These are phyloP conservation scores for Eustalomyia histrio DNA, from an alignment of 2,888 invertebrate genomes.

Conservation along the genomic window DNA sequence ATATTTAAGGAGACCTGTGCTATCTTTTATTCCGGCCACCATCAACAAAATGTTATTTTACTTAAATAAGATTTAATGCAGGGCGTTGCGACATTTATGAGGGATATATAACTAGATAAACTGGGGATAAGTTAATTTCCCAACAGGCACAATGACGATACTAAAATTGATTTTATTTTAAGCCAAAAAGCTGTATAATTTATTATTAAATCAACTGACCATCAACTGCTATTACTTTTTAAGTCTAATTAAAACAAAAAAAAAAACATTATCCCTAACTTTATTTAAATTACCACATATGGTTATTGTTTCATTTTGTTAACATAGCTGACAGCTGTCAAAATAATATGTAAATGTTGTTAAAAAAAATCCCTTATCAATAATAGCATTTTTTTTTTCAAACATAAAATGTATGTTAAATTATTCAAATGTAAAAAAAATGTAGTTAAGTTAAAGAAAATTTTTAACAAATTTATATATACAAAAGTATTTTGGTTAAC, in stretches of 20 bases:
- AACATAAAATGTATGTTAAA: constrained; percentile 52
- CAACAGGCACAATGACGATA: too few relatives aligned
- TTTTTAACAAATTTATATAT: not conserved
- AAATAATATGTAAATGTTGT: constrained; percentile 66
- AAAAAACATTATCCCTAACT: not conserved
- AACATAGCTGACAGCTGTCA: constrained; percentile 65
- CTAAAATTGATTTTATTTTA: too few relatives aligned
- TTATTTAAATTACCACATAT: constrained; percentile 39
- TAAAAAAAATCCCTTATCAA: constrained; percentile 58
- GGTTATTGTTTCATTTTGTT: constrained; percentile 57
- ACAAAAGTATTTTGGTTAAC: not conserved
- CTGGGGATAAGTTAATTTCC: too few relatives aligned
- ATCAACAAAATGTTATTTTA: too few relatives aligned
- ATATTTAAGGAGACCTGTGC: too few relatives aligned
- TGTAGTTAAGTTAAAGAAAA: not conserved
- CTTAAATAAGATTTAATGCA: too few relatives aligned
- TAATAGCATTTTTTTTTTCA: constrained; percentile 53
- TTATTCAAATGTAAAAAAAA: constrained; percentile 45
- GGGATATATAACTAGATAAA: too few relatives aligned
- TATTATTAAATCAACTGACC: too few relatives aligned
- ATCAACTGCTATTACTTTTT: too few relatives aligned
- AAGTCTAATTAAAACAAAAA: not conserved
- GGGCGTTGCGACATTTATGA: too few relatives aligned
- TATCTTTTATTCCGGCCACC: too few relatives aligned
- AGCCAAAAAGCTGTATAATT: too few relatives aligned